phyloP scores from a whole-genome alignment of 37 sponge, comb jelly and placozoan species.

The Geodia barretti region DNA sequence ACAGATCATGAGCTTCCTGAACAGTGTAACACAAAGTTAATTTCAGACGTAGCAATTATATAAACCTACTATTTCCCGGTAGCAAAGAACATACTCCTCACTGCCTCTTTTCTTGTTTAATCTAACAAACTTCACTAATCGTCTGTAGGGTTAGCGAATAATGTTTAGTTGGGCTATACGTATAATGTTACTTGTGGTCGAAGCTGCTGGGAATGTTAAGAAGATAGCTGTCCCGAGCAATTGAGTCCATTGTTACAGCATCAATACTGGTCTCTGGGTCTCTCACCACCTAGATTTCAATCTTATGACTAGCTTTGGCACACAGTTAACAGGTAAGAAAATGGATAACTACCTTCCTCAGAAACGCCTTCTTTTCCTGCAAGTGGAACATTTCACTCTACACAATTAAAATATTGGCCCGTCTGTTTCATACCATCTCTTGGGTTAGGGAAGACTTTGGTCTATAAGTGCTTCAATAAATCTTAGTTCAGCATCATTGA shows the following conservation, averaged over 20 bases:
- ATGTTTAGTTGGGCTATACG: background rate
- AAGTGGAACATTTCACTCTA: background rate
- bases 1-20: constrained; percentile 15
- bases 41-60: no score
- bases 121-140: background rate
- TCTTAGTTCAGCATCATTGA: background rate
- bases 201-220: constrained; percentile 35
- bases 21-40: no score
- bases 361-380: background rate
- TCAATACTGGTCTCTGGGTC: constrained; percentile 29
- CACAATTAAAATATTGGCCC: no score
- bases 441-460: background rate
- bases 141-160: background rate
- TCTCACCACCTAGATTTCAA: background rate
- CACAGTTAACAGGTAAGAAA: background rate
- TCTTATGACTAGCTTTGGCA: background rate
- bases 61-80: no score
- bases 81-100: background rate
- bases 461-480: background rate
- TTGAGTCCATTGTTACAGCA: constrained; percentile 44
- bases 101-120: background rate
- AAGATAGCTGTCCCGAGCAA: constrained; percentile 46
- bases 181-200: constrained; percentile 42
- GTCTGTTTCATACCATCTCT: no score
- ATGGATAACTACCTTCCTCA: background rate